Evolutionary conservation across 2,113 vertebrate species (phyloP), one percentile per base, ranked within the genome.

Genomic region (Felis chaus): DNA sequence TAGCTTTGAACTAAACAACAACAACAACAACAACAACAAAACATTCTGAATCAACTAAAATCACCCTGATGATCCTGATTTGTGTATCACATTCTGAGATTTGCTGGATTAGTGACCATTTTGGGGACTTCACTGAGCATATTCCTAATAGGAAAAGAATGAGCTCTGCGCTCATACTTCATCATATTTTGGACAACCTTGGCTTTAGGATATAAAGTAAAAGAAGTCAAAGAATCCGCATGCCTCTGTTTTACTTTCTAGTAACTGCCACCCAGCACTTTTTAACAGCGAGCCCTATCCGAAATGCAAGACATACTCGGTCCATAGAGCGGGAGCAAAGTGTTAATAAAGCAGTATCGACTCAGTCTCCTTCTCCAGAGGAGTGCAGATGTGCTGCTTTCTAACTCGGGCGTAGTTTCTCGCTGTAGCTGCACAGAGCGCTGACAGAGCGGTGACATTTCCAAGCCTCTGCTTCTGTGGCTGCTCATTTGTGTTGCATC

Each of bases 331-430:
- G 33, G 45, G 55, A 86, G 85, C 36, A 71, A 80, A 61, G 15
- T n/a, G 16, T 55, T 85, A 61, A 95, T 23, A 39, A 86, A 33
- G 36, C n/a, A 36, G 15, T 29, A 50, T 21, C 9, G 23, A 11
- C 1, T 69, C 39, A 82, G 55, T 15, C 57, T 89, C 33, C 1
- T 13, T 19, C 9, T 69, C 45, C 29, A 0, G 31, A 68, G n/a
- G 53, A 87, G 88, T 57, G 83, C 94, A 84, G 89, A 80, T 78
- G 23, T 92, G n/a, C 31, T 76, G 21, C 90, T 96, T 97, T 95
- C 87, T 93, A 92, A 82, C 84, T 50, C 45, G 27, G 29, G 73
- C 65, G 5, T 33, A 4, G 33, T 93, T 95, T 89, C 69, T 94
- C 89, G 36, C 74, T 95, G 85, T 61, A 78, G 33, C 69, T 3